Percentiles rank a stretch among this genome's conserved stretches.
Evolutionary conservation across 2,113 vertebrate genomes (phyloP).

Genomic region (Axis porcinus): DNA sequence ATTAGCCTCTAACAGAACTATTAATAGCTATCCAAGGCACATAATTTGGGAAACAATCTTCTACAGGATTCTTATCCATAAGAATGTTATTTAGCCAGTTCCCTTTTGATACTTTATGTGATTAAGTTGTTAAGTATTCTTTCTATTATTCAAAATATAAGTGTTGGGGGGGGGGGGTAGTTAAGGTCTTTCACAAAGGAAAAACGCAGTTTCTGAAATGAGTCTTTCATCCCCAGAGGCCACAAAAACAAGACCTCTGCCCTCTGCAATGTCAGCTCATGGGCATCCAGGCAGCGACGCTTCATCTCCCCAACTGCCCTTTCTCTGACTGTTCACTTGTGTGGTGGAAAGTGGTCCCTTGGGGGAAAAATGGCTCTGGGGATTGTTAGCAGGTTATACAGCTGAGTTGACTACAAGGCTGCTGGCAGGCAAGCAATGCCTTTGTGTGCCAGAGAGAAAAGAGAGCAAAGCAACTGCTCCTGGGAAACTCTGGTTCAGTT

Average conservation of each 20-base stretch:
- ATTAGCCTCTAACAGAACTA: neutral
- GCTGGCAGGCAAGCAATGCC: neutral
- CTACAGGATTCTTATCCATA: neutral
- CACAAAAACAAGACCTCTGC: neutral
- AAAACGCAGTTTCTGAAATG: neutral
- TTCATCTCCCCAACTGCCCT: neutral
- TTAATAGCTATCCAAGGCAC: neutral
- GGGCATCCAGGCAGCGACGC: neutral
- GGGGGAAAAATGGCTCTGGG: neutral
- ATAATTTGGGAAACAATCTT: neutral
- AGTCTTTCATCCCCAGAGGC: neutral
- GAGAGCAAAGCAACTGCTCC: neutral
- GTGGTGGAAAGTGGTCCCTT: neutral
- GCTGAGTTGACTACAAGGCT: neutral
- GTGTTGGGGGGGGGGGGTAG: neutral
- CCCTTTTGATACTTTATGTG: neutral
- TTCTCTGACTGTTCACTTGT: neutral
- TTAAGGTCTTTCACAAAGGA: neutral
- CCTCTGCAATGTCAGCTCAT: neutral
- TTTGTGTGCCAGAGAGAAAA: neutral
- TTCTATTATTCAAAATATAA: conserved; percentile 13
- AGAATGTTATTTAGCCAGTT: neutral
- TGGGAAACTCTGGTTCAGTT: neutral
- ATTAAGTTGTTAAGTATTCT: neutral
- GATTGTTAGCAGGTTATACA: neutral